These are phyloP conservation scores for Lordiphosa clarofinis DNA, from an alignment of 1,140 invertebrate species.

Conservation along the genomic window DNA sequence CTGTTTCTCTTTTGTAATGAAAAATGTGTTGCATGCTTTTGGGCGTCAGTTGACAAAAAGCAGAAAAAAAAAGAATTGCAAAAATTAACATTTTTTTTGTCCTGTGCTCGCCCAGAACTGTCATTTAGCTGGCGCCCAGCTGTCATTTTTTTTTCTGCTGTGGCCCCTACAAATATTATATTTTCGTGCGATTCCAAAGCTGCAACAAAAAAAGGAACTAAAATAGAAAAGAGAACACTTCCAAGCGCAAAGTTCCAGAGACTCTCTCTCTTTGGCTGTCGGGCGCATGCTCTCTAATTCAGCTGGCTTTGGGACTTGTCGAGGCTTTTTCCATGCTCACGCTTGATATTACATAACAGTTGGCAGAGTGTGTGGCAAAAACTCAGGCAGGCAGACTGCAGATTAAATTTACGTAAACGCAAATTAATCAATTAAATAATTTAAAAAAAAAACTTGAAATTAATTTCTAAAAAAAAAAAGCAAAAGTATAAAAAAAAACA, in stretches of 20 bases:
- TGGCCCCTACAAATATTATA: constrained; percentile 4
- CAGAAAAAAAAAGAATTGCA: constrained; percentile 4
- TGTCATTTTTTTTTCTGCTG: constrained; percentile 37
- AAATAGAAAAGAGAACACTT: constrained; percentile 28
- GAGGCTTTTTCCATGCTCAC: constrained; percentile 54
- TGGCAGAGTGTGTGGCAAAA: constrained; percentile 66
- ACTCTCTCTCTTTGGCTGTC: constrained; percentile 16
- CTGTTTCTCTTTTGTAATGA: background rate
- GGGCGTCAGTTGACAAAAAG: constrained; percentile 32
- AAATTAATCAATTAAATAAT: constrained; percentile 21
- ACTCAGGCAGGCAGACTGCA: constrained; percentile 48
- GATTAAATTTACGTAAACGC: constrained; percentile 47
- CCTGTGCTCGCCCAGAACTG: constrained; percentile 13
- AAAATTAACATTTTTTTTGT: background rate
- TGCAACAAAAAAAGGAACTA: constrained; percentile 24
- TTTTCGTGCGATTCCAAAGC: constrained; percentile 28
- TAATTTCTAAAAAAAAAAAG: constrained; percentile 10
- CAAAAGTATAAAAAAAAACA: background rate
- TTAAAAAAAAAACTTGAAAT: constrained; percentile 13
- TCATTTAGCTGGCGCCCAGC: constrained; percentile 61
- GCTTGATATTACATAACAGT: constrained; percentile 73
- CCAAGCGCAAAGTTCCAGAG: constrained; percentile 42
- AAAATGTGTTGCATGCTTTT: constrained; percentile 21
- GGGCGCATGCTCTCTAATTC: constrained; percentile 37
- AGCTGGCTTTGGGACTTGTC: constrained; percentile 22